phyloP scores from a whole-genome alignment of 2,888 invertebrate genomes.

The Odontocerum albicorne region DNA sequence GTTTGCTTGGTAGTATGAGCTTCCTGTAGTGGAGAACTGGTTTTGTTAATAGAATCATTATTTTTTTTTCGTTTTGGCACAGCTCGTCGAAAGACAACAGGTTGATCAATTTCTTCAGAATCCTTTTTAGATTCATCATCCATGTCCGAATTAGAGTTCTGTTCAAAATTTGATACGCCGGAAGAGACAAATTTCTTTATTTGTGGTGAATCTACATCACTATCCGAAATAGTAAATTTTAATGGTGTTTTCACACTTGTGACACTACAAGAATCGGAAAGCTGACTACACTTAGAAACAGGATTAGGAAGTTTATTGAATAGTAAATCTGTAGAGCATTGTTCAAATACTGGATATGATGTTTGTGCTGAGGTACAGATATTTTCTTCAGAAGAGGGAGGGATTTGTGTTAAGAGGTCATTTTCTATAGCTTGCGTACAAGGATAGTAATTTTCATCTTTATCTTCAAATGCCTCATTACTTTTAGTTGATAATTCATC shows the following conservation, averaged over 20 bases:
- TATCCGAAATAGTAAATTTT: slow-evolving; percentile 10
- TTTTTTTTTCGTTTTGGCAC: slow-evolving; percentile 9
- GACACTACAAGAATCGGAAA: slow-evolving; percentile 11
- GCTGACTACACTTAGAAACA: neutral
- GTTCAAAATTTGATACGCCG: neutral
- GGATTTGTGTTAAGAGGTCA: slow-evolving; percentile 14
- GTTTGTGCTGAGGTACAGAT: neutral
- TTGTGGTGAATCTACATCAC: slow-evolving; percentile 18
- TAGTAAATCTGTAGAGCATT: slow-evolving; percentile 6
- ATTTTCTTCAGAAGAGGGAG: neutral
- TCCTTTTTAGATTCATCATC: slow-evolving; percentile 4
- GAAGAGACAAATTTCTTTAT: slow-evolving; percentile 8
- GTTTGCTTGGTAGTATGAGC: neutral
- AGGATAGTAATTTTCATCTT: slow-evolving; percentile 13
- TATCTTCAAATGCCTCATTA: neutral
- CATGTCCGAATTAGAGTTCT: slow-evolving; percentile 5
- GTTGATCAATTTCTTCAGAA: slow-evolving; percentile 7
- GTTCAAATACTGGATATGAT: neutral
- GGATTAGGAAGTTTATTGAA: slow-evolving; percentile 8
- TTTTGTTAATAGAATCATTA: neutral
- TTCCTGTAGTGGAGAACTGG: neutral
- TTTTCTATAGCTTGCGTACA: slow-evolving; percentile 27
- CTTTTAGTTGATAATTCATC: no score
- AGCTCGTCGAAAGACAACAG: slow-evolving; percentile 5
- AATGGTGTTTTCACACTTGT: neutral